Evolutionary conservation across 2,113 vertebrate genomes (phyloP).

Genomic region (Murina feae): DNA sequence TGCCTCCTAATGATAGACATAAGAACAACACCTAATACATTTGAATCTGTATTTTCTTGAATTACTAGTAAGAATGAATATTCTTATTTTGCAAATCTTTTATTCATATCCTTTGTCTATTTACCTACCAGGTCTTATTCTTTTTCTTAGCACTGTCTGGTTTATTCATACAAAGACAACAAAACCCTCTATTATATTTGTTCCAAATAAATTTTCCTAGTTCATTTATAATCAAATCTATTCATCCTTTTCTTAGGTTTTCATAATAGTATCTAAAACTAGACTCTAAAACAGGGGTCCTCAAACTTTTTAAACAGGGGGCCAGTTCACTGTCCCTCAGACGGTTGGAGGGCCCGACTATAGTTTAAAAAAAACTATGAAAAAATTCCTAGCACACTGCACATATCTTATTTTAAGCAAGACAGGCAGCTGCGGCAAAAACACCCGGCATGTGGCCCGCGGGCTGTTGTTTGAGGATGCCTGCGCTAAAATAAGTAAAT

Average conservation of each 20-base stretch:
- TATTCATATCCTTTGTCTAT: conserved; percentile 17
- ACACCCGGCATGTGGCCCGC: no score
- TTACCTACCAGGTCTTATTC: background rate
- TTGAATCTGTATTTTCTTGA: conserved; percentile 27
- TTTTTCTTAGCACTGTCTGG: conserved; percentile 3
- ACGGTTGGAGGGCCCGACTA: no score
- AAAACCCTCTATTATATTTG: background rate
- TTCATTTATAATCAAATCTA: conserved; percentile 7
- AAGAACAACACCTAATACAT: background rate
- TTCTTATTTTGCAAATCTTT: conserved; percentile 34
- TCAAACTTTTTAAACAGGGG: no score
- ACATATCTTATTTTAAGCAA: no score
- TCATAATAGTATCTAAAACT: conserved; percentile 9
- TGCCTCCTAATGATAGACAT: conserved; percentile 9
- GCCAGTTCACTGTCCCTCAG: no score
- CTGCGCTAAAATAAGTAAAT: no score
- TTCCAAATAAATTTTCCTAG: background rate
- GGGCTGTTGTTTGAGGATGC: no score
- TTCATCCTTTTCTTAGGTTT: conserved; percentile 4
- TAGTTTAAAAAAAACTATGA: no score
- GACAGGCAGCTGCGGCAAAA: no score
- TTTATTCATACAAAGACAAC: conserved; percentile 36
- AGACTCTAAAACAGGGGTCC: background rate
- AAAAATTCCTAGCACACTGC: no score
- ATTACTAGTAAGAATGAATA: conserved; percentile 2